Evolutionary conservation across 2,113 vertebrate genomes (phyloP).

Genomic region (Loxodonta africana): DNA sequence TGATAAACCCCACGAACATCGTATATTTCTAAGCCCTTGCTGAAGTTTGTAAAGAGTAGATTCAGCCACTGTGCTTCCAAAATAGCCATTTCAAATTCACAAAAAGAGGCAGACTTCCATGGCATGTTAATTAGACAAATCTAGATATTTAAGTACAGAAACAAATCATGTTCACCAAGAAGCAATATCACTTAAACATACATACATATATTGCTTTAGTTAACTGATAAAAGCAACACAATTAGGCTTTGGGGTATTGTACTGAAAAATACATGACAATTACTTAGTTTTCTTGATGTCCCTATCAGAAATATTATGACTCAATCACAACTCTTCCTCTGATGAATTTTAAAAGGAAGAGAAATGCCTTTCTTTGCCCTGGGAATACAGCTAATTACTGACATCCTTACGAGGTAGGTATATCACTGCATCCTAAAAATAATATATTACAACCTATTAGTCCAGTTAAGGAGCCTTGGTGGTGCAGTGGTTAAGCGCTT

Average conservation of each 20-base stretch:
- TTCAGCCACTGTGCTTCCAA: background rate
- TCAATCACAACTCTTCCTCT: background rate
- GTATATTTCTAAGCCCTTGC: background rate
- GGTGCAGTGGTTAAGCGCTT: background rate
- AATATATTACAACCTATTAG: background rate
- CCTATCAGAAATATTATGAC: background rate
- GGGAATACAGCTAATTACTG: background rate
- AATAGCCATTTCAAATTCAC: background rate
- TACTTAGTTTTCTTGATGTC: constrained; percentile 4
- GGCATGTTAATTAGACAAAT: background rate
- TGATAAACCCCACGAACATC: background rate
- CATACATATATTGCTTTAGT: background rate
- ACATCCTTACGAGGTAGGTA: background rate
- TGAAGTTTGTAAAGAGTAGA: background rate
- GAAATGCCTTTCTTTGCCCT: background rate
- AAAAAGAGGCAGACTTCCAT: background rate
- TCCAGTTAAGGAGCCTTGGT: background rate
- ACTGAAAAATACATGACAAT: background rate
- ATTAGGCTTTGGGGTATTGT: background rate
- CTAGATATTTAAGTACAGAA: background rate
- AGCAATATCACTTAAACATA: background rate
- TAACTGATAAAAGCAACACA: background rate
- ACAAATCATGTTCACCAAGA: background rate
- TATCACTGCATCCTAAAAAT: background rate
- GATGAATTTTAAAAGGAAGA: constrained; percentile 22